Evolutionary conservation across 2,888 invertebrate genomes (phyloP).

Genomic region (Archaeoteleia sp.): DNA sequence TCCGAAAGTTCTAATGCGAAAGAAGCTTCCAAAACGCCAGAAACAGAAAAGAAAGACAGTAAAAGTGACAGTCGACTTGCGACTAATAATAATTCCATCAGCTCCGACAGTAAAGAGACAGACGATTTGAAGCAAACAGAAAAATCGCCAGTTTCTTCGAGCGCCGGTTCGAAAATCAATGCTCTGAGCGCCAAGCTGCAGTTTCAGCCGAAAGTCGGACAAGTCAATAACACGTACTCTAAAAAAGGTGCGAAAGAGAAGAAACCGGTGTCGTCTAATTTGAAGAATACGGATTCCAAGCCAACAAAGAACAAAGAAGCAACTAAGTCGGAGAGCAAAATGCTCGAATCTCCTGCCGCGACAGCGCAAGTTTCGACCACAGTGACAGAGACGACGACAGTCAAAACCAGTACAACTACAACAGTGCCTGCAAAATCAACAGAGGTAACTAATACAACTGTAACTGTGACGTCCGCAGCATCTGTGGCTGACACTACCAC

Average conservation of each 20-base stretch:
- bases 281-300: conserved; percentile 60
- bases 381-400: neutral
- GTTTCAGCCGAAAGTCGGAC: conserved; percentile 71
- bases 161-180: conserved; percentile 70
- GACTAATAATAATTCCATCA: conserved; percentile 50
- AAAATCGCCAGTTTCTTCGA: conserved; percentile 35
- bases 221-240: conserved; percentile 67
- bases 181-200: conserved; percentile 70
- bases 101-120: conserved; percentile 45
- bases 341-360: conserved; percentile 3
- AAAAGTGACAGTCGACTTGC: conserved; percentile 29
- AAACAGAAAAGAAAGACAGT: conserved; percentile 34
- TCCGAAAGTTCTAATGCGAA: conserved; percentile 25
- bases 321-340: conserved; percentile 32
- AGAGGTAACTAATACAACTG: neutral
- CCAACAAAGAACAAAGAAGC: conserved; percentile 27
- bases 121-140: conserved; percentile 50
- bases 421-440: neutral
- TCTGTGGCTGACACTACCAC: neutral
- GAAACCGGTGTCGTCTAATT: conserved; percentile 53
- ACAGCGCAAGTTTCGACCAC: conserved; percentile 10
- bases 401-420: neutral
- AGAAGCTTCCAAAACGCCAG: conserved; percentile 28
- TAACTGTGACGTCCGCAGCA: neutral
- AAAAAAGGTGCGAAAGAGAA: conserved; percentile 67